Evolutionary conservation across 1,140 invertebrate species (phyloP), one percentile per base, ranked within the genome.

Genomic region (Nephila pilipes): DNA sequence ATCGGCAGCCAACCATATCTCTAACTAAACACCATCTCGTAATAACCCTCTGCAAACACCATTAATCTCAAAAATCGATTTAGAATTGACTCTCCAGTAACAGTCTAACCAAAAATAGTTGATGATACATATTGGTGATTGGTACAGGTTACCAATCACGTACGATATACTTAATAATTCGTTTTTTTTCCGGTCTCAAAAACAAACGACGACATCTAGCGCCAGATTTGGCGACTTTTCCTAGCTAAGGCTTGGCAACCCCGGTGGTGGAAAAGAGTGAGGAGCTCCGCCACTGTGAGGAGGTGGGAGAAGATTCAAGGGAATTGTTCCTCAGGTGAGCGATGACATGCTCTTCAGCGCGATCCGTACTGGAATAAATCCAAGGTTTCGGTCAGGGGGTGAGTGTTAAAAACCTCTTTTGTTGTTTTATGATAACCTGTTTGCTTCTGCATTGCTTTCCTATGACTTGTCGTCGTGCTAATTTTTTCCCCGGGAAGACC

Each of bases 241-340:
- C 60, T 10, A 5, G 14, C 75, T 25, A 10, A 10, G 46, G 6
- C 12, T 25, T 83, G 81, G 81, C 81, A 87, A 87, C 55, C 85
- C 57, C 0, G 18, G 36, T 12, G n/a, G 29, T 36, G 85, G 85
- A 25, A 36, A 60, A 60, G 55, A 87, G 55, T 36, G 85, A 87
- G 85, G 55, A 87, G 57, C 85, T n/a, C 20, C 16, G 80, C 38
- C 29, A n/a, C n/a, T 55, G 69, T n/a, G 20, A n/a, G 80, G 80
- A 29, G 55, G 46, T 87, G n/a, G 60, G 60, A 46, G 87, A 54
- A 88, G 87, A 85, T 57, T 55, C n/a, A 55, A 75, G 38, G 22
- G 87, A 88, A 65, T 88, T 88, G 87, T 88, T 69, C 69, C 87
- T 69, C 63, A 88, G 87, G 87, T 88, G 87, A 65, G 36, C 63